Evolutionary conservation across 2,888 invertebrate species (phyloP).

Genomic region (Melanostoma mellinum): DNA sequence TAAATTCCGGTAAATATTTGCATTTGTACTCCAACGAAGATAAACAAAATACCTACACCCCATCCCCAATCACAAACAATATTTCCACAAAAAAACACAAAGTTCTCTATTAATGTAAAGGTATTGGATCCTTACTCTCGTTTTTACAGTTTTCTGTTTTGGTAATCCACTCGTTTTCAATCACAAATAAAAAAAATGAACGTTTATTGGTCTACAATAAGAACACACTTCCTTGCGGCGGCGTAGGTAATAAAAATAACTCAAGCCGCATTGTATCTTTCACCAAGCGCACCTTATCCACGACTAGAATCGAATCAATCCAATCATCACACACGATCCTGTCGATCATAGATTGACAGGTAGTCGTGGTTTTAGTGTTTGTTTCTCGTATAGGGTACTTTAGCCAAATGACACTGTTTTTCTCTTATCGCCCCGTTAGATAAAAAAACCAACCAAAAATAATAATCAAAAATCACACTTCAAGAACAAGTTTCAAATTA

Average conservation of each 20-base stretch:
- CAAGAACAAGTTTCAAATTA: not conserved
- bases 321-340: constrained; percentile 68
- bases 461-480: constrained; percentile 42
- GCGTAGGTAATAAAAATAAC: constrained; percentile 15
- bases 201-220: constrained; percentile 5
- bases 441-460: constrained; percentile 53
- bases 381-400: constrained; percentile 1
- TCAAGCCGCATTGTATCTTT: constrained; percentile 55
- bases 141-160: constrained; percentile 6
- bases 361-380: constrained; percentile 60
- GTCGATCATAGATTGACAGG: constrained; percentile 71
- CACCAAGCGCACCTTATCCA: constrained; percentile 71
- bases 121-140: constrained; percentile 54
- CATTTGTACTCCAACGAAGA: constrained; percentile 27
- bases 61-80: not conserved
- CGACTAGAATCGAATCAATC: constrained; percentile 68
- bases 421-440: constrained; percentile 48
- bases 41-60: not conserved
- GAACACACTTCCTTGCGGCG: constrained; percentile 46
- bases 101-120: not conserved
- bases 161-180: constrained; percentile 54
- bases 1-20: constrained; percentile 34
- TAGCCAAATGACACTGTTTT: constrained; percentile 65
- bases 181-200: constrained; percentile 19
- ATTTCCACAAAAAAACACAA: not conserved